Percentiles rank a stretch among this genome's conserved stretches.
phyloP scores from a whole-genome alignment of 2,888 invertebrate genomes.

The Phorcus lineatus region DNA sequence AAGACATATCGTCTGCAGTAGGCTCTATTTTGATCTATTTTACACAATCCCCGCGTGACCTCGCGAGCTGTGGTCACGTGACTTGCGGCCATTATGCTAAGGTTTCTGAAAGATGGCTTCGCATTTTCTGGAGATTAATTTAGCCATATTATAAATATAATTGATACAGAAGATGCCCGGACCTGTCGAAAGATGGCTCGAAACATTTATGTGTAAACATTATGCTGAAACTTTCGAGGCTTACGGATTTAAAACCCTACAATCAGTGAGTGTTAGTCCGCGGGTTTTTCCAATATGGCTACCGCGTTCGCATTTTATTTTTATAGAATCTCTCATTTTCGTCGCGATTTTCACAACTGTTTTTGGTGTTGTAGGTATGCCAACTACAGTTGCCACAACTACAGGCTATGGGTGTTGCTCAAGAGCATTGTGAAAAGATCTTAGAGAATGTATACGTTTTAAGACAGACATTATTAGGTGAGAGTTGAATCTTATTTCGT shows the following conservation, averaged over 20 bases:
- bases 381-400: slow-evolving; percentile 64
- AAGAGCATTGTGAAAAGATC: slow-evolving; percentile 67
- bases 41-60: slow-evolving; percentile 36
- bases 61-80: slow-evolving; percentile 63
- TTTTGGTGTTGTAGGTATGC: slow-evolving; percentile 63
- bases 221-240: slow-evolving; percentile 68
- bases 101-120: slow-evolving; percentile 54
- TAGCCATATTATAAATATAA: slow-evolving; percentile 28
- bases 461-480: slow-evolving; percentile 66
- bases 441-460: slow-evolving; percentile 68
- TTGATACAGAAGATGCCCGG: slow-evolving; percentile 59
- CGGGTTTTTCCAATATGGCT: slow-evolving; percentile 47
- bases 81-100: slow-evolving; percentile 70
- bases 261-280: slow-evolving; percentile 61
- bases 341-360: neutral
- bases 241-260: slow-evolving; percentile 70
- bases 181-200: slow-evolving; percentile 70
- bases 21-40: slow-evolving; percentile 22
- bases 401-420: slow-evolving; percentile 67
- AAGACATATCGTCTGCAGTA: slow-evolving; percentile 18
- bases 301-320: slow-evolving; percentile 30
- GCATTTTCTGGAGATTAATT: slow-evolving; percentile 35
- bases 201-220: slow-evolving; percentile 71
- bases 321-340: slow-evolving; percentile 11
- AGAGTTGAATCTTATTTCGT: slow-evolving; percentile 34